Evolutionary conservation across 2,113 vertebrate species (phyloP), one percentile per base, ranked within the genome.

Genomic region (Marcusenius ussheri): DNA sequence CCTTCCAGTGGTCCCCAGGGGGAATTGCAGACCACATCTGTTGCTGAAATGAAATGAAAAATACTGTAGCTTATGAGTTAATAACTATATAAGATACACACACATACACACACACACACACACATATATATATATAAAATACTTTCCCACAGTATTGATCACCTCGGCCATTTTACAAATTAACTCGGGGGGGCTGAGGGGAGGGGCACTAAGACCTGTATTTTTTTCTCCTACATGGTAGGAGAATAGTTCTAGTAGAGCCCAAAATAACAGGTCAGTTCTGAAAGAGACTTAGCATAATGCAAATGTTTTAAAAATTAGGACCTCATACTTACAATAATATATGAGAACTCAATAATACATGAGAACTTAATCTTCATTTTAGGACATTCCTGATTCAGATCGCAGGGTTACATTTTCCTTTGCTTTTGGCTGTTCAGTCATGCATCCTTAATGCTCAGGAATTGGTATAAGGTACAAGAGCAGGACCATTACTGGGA

Each of bases 61-160:
- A 95, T 97, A 99, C 97, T 98, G 98, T 98, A 98, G 97, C 96
- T 97, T 97, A 98, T 98, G 97, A 97, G 97, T 98, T 98, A 97
- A 99, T 98, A 99, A 99, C 97, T 97, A 97, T 97, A 97, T 98
- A 87, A 53, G 9, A 95, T 93, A 96, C 94, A 98, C 53, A 58
- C n/a, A 87, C 17, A 87, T 5, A 83, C 27, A 39, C 13, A 50
- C 49, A 10, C 50, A 51, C 11, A 50, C 49, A 50, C 11, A 15
- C 3, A 51, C 11, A 50, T 46, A 83, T 46, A 45, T 70, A 83
- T 42, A 83, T 42, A 45, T 31, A 98, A 98, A 97, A 97, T 97
- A 96, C 96, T 97, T 97, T 96, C 96, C 95, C 94, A 91, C 93
- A 87, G 94, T 97, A 98, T 97, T 97, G 98, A 98, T 98, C 96